Conservation (phyloP, 2,113 vertebrate genomes). For the Pseudorhombus dupliciocellatus region DNA sequence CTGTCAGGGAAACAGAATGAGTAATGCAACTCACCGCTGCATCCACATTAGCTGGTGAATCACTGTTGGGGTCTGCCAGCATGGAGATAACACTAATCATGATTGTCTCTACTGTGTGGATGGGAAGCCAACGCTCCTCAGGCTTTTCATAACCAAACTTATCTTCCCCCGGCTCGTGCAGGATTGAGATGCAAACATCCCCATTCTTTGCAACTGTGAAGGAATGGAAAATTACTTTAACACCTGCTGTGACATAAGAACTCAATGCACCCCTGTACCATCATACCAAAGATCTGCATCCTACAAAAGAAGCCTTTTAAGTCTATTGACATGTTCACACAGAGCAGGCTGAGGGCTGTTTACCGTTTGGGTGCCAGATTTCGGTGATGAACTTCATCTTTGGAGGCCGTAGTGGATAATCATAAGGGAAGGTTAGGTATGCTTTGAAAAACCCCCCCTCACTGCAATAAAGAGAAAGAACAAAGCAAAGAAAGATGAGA, state of each 20-base stretch:
- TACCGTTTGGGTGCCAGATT: slow-evolving; percentile 99
- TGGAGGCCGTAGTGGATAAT: slow-evolving; percentile 98
- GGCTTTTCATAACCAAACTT: slow-evolving; percentile 99
- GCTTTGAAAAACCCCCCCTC: slow-evolving; percentile 99
- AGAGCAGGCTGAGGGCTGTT: slow-evolving; percentile 25
- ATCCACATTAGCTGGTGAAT: slow-evolving; percentile 98
- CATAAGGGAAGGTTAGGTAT: slow-evolving; percentile 99
- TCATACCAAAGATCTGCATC: no score
- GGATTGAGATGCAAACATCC: slow-evolving; percentile 99
- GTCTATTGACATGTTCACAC: not conserved
- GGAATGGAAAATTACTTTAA: slow-evolving; percentile 10
- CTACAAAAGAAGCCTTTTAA: no score
- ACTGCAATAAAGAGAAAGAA: slow-evolving; percentile 78
- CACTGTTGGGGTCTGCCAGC: slow-evolving; percentile 98
- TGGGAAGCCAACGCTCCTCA: slow-evolving; percentile 98
- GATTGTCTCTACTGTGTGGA: slow-evolving; percentile 99
- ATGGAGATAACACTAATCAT: slow-evolving; percentile 99
- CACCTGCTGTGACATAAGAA: not conserved
- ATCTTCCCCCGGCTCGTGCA: slow-evolving; percentile 98
- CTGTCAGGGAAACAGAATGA: not conserved
- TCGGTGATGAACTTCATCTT: slow-evolving; percentile 99
- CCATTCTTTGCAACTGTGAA: slow-evolving; percentile 97
- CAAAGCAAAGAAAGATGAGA: not conserved
- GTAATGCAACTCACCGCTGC: slow-evolving; percentile 88
- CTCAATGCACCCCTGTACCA: not conserved